Conservation (phyloP, 2,888 invertebrate species). For the Ormyrus nitidulus region DNA sequence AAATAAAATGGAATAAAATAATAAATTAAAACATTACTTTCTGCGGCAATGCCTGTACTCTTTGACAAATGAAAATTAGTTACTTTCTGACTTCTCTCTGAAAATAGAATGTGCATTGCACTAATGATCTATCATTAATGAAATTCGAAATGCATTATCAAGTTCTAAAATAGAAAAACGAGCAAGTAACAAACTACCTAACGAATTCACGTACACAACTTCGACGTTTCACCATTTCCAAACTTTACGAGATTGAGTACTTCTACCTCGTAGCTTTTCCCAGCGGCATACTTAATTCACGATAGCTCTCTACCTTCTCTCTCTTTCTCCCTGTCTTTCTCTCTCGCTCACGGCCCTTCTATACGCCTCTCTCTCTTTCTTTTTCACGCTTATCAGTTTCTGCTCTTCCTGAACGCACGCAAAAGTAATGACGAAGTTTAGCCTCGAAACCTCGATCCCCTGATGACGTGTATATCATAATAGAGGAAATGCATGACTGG, state of each 20-base stretch:
- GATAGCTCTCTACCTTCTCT: constrained; percentile 14
- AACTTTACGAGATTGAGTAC: constrained; percentile 19
- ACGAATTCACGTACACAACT: constrained; percentile 20
- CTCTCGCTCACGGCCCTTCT: background rate
- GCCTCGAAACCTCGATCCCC: constrained; percentile 1
- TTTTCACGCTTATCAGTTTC: constrained; percentile 16
- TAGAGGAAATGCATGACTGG: background rate
- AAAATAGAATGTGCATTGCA: too few relatives aligned
- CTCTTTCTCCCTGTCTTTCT: constrained; percentile 2
- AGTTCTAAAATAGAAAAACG: background rate
- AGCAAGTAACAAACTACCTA: background rate
- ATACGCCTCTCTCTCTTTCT: constrained; percentile 6
- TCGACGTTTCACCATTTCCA: constrained; percentile 5
- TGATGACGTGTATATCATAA: constrained; percentile 21
- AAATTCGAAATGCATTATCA: background rate
- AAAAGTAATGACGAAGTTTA: constrained; percentile 27
- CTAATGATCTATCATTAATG: background rate
- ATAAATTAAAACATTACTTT: too few relatives aligned
- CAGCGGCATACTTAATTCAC: constrained; percentile 35
- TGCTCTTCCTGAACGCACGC: constrained; percentile 18
- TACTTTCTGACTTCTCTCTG: too few relatives aligned
- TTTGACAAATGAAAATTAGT: too few relatives aligned
- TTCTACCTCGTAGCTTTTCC: constrained; percentile 29
- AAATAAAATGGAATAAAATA: too few relatives aligned
- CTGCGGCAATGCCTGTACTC: too few relatives aligned